A percentile compares a stretch with the other conserved stretches of the same genome.
Evolutionary conservation across 2,797 vertebrate species (phyloP).

Genomic region (Pseudotriccus pelzelni): DNA sequence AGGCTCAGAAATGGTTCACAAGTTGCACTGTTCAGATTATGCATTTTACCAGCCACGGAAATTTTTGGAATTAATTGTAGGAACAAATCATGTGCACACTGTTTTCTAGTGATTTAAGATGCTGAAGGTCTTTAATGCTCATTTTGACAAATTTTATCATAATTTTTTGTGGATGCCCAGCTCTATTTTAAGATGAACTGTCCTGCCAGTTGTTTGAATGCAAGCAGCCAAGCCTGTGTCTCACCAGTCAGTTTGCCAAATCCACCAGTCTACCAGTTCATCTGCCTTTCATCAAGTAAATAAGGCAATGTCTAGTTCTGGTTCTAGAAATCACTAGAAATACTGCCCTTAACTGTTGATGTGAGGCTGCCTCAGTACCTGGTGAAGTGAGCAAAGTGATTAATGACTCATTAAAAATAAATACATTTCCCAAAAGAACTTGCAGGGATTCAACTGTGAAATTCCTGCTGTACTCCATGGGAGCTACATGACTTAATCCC

Average conservation of each 20-base stretch:
- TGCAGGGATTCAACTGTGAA: not conserved
- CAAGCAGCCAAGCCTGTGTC: not conserved
- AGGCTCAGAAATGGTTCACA: not conserved
- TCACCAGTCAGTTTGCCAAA: not conserved
- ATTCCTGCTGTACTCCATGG: not conserved
- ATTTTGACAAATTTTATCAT: not conserved
- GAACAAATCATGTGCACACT: not conserved
- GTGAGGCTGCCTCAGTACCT: not conserved
- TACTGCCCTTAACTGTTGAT: not conserved
- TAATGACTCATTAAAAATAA: conserved; percentile 42
- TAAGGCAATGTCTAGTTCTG: not conserved
- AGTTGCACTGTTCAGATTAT: not conserved
- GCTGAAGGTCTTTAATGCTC: not conserved
- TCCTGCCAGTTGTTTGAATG: not conserved
- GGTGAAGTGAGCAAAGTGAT: not conserved
- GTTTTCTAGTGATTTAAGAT: not conserved
- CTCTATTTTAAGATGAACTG: not conserved
- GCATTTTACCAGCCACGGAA: not conserved
- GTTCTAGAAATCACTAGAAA: not conserved
- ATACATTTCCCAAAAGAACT: not conserved
- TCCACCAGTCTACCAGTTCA: not conserved
- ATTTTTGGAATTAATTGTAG: not conserved
- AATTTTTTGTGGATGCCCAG: not conserved
- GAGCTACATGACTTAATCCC: conserved; percentile 9
- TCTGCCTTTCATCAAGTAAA: not conserved